phyloP scores from a whole-genome alignment of 2,113 vertebrate genomes.

The Raphicerus campestris region DNA sequence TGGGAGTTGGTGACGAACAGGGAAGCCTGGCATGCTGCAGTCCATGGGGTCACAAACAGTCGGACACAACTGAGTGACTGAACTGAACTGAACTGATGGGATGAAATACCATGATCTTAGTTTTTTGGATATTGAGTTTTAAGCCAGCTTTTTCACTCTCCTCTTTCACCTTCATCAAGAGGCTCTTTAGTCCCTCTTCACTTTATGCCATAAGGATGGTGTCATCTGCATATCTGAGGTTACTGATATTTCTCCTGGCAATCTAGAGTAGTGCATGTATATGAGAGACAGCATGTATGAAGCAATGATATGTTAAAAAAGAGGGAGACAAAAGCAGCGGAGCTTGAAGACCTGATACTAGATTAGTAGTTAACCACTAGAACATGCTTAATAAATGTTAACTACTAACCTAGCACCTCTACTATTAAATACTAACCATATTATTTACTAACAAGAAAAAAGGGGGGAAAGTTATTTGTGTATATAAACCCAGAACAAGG shows the following conservation, averaged over 20 bases:
- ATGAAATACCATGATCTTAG: not conserved
- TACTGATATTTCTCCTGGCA: not conserved
- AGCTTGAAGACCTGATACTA: not conserved
- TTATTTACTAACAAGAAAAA: not conserved
- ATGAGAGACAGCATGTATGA: not conserved
- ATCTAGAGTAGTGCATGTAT: not conserved
- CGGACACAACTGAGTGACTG: not conserved
- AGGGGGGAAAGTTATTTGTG: not conserved
- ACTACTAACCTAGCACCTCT: not conserved
- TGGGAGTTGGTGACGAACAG: not conserved
- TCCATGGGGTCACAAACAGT: not conserved
- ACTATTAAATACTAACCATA: not conserved
- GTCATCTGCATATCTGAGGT: not conserved
- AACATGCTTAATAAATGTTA: not conserved
- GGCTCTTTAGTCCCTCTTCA: not conserved
- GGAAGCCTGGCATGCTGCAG: not conserved
- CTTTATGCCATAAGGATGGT: not conserved
- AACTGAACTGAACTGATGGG: not conserved
- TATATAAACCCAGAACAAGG: not conserved
- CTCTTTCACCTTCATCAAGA: not conserved
- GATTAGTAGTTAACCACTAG: not conserved
- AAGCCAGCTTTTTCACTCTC: not conserved
- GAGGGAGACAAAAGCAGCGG: not conserved
- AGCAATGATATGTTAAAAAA: not conserved
- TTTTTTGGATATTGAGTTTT: not conserved